A percentile compares a stretch with the other conserved stretches of the same genome.
Conservation (phyloP, 2,113 vertebrate species). For the Suncus etruscus region DNA sequence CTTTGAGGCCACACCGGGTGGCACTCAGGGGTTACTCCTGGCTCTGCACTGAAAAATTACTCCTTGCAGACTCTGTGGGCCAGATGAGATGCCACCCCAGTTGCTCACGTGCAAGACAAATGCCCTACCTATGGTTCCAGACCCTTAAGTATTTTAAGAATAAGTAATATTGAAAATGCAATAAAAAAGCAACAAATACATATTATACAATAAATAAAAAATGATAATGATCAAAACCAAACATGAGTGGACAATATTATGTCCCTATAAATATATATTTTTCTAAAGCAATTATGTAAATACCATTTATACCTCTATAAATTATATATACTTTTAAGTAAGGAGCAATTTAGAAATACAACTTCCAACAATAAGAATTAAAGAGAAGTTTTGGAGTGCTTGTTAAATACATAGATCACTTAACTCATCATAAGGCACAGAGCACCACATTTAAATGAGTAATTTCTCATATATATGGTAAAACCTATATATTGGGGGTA, state of each 20-base stretch:
- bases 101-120: too few relatives aligned
- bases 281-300: slow-evolving; percentile 8
- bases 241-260: background rate
- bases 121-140: too few relatives aligned
- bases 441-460: slow-evolving; percentile 23
- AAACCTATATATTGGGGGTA: background rate
- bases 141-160: slow-evolving; percentile 5
- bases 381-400: background rate
- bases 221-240: background rate
- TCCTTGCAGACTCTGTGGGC: too few relatives aligned
- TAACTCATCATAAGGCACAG: background rate
- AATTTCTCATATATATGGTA: background rate
- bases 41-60: too few relatives aligned
- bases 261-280: background rate
- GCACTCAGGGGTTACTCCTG: too few relatives aligned
- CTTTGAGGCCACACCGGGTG: too few relatives aligned
- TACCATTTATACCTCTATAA: background rate
- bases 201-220: background rate
- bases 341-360: slow-evolving; percentile 46
- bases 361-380: background rate
- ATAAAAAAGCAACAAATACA: background rate
- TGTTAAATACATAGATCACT: background rate
- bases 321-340: slow-evolving; percentile 1
- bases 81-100: too few relatives aligned
- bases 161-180: background rate